Evolutionary conservation across 2,888 invertebrate species (phyloP), one percentile per base, ranked within the genome.

Genomic region (Euproctis similis): DNA sequence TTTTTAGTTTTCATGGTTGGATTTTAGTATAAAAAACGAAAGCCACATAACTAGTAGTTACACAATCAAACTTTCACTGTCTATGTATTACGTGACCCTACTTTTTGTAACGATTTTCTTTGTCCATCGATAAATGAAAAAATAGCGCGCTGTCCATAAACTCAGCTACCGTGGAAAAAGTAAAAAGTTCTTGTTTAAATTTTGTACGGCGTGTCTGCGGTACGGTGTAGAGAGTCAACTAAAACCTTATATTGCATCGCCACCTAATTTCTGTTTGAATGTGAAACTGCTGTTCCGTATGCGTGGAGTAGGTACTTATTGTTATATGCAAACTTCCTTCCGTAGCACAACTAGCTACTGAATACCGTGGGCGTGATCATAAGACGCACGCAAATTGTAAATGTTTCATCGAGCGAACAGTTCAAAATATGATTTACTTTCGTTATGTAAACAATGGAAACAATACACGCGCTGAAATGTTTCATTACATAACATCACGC

Each of bases 61-160:
- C 61, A 59, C 54, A 75, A 72, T 55, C 41, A 36, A 39, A 74
- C 77, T 82, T 80, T 81, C 77, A 55, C 75, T 68, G 40, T 64
- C 65, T 42, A 47, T 74, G 59, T 53, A 65, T 78, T 81, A 81
- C 78, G 80, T 76, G 76, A 78, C 53, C 26, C 31, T 45, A 46
- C 45, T 38, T 36, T 60, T 69, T 66, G 54, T 71, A 71, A 59
- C 45, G 40, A 46, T 46, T 64, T 27, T 62, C 43, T 48, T 51
- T 55, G 41, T 58, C 44, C 45, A 51, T 51, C 34, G 39, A 25
- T 45, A 53, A 53, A 60, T 45, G 58, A 53, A 54, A 61, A 66
- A 62, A 45, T 46, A 49, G 49, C 43, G 3, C 18, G 2, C 8
- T 53, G 45, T 51, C 44, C 46, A 38, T 42, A 46, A 55, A 72